These are phyloP conservation scores for Meiosimyza decipiens DNA, from an alignment of 2,888 invertebrate genomes.

Conservation along the genomic window DNA sequence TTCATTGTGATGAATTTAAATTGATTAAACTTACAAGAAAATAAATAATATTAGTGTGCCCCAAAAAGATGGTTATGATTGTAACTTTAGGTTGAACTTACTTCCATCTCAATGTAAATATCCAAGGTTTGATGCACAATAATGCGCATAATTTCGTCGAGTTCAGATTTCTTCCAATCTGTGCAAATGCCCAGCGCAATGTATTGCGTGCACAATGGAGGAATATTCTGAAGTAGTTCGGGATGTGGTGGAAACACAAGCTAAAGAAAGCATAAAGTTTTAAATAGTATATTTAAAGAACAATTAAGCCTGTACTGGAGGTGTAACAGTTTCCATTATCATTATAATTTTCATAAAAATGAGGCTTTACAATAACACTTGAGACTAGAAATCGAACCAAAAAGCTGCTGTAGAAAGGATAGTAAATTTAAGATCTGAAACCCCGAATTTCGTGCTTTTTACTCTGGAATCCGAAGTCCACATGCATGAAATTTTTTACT, in stretches of 20 bases:
- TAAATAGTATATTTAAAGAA: not conserved
- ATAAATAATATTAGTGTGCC: not conserved
- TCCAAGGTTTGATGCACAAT: conserved; percentile 56
- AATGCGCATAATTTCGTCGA: conserved; percentile 55
- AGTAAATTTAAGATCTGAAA: too few species aligned
- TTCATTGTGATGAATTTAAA: conserved; percentile 61
- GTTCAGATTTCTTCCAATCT: conserved; percentile 59
- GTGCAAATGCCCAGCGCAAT: conserved; percentile 61
- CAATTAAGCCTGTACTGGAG: too few species aligned
- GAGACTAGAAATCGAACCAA: too few species aligned
- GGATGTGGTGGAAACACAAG: conserved; percentile 60
- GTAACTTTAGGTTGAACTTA: conserved; percentile 42
- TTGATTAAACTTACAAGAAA: conserved; percentile 52
- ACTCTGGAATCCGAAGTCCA: too few species aligned
- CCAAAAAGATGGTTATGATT: not conserved
- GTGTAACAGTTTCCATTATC: too few species aligned
- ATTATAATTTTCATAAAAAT: too few species aligned
- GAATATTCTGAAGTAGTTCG: conserved; percentile 56
- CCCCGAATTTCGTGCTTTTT: too few species aligned
- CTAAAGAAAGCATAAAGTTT: conserved; percentile 43
- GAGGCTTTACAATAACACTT: too few species aligned
- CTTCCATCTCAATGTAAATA: conserved; percentile 55
- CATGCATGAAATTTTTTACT: too few species aligned
- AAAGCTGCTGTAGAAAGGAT: too few species aligned
- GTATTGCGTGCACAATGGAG: conserved; percentile 58